Conservation (phyloP, 2,113 vertebrate genomes). For the Mungos mungo region DNA sequence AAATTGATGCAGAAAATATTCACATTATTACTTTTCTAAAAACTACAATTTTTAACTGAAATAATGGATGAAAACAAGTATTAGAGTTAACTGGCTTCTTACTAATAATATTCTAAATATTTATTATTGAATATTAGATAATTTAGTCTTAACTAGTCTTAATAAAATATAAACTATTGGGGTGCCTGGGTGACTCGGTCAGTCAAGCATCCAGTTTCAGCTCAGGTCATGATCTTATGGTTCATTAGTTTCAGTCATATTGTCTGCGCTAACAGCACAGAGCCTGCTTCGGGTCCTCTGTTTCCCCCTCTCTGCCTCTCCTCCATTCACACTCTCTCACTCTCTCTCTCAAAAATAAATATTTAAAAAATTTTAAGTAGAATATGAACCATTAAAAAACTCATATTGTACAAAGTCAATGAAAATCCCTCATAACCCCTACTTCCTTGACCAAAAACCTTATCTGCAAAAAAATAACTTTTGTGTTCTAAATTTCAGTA, state of each 20-base stretch:
- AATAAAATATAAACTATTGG: too few relatives aligned
- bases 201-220: too few relatives aligned
- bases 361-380: not conserved
- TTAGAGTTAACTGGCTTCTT: not conserved
- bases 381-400: conserved; percentile 41
- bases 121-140: not conserved
- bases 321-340: too few relatives aligned
- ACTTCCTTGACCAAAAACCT: conserved; percentile 10
- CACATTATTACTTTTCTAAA: not conserved
- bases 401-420: not conserved
- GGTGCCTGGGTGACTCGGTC: too few relatives aligned
- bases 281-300: too few relatives aligned
- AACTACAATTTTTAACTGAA: conserved; percentile 17
- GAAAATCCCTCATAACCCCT: not conserved
- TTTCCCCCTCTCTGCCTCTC: too few relatives aligned
- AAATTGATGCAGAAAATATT: conserved; percentile 25
- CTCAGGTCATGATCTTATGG: too few relatives aligned
- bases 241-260: too few relatives aligned
- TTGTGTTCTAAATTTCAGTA: conserved; percentile 67
- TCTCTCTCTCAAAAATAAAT: too few relatives aligned
- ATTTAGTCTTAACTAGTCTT: not conserved
- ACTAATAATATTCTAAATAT: conserved; percentile 18
- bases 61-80: conserved; percentile 24
- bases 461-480: conserved; percentile 65
- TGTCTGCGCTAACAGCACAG: too few relatives aligned